Percentiles rank a stretch among this genome's conserved stretches.
Conservation (phyloP, 2,797 vertebrate species). For the Neoniphon sammara region DNA sequence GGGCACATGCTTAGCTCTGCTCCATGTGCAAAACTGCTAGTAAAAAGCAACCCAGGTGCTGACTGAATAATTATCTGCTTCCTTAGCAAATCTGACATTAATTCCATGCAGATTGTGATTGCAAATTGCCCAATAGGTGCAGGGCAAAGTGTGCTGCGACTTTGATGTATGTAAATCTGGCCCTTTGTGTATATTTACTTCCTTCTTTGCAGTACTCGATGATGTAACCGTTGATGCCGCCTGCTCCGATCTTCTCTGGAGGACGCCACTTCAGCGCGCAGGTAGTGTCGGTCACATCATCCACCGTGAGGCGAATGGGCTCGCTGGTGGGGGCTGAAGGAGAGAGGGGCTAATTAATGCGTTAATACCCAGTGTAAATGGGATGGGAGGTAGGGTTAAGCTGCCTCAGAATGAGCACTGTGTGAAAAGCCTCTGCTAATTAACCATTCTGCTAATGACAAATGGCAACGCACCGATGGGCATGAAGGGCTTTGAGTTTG, state of each 20-base stretch:
- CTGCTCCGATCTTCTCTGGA: conserved; percentile 87
- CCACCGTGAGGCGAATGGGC: conserved; percentile 86
- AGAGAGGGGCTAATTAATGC: conserved; percentile 67
- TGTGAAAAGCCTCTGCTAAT: conserved; percentile 66
- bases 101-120: too few species aligned
- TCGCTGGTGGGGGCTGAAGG: conserved; percentile 86
- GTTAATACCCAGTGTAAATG: conserved; percentile 55
- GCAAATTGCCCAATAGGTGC: too few species aligned
- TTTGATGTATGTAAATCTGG: too few species aligned
- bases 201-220: conserved; percentile 91
- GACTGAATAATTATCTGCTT: too few species aligned
- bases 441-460: conserved; percentile 64
- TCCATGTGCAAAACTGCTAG: too few species aligned
- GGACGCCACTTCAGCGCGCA: conserved; percentile 91
- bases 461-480: conserved; percentile 86
- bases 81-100: too few species aligned
- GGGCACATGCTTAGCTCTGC: too few species aligned
- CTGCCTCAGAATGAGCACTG: conserved; percentile 60
- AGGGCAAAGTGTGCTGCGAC: too few species aligned
- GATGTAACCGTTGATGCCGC: conserved; percentile 91
- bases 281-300: conserved; percentile 89
- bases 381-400: conserved; percentile 60
- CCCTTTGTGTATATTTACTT: conserved; percentile 78
- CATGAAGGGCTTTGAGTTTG: conserved; percentile 90
- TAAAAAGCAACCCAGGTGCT: too few species aligned